Conservation (phyloP, 2,797 vertebrate species). For the Chloroceryle inda region DNA sequence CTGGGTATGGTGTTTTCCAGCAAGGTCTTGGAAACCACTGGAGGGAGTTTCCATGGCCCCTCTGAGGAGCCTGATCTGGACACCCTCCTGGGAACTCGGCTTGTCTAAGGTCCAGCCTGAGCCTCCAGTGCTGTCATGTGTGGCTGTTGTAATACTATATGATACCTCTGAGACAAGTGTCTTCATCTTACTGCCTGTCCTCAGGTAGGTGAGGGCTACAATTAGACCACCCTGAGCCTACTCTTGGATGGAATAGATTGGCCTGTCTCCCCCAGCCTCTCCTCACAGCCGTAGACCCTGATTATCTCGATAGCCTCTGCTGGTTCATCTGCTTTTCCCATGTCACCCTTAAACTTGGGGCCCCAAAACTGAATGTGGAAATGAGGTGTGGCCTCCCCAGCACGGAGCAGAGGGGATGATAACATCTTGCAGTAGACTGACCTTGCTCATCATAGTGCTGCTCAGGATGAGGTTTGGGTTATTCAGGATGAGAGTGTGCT, state of each 20-base stretch:
- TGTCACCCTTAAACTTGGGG: fast-evolving
- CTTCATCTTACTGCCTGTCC: background rate
- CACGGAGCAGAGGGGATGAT: background rate
- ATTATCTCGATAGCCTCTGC: background rate
- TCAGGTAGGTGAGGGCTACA: background rate
- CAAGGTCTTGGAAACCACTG: background rate
- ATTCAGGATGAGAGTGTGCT: background rate
- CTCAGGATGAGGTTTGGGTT: background rate
- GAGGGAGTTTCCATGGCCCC: background rate
- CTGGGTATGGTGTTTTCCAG: background rate
- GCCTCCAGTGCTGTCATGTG: background rate
- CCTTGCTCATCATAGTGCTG: background rate
- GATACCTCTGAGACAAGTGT: fast-evolving
- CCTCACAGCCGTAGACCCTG: background rate
- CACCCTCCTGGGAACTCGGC: background rate
- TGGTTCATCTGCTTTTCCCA: background rate
- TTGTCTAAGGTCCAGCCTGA: background rate
- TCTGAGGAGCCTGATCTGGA: background rate
- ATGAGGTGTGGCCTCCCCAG: background rate
- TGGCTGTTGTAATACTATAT: no score
- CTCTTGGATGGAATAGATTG: background rate
- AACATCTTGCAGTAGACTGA: background rate
- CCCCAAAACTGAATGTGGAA: background rate
- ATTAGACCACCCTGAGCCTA: background rate
- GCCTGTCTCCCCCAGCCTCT: background rate